Base-by-base conservation (phyloP, 2,888 invertebrate genomes). In the Mamestra brassicae region DNA sequence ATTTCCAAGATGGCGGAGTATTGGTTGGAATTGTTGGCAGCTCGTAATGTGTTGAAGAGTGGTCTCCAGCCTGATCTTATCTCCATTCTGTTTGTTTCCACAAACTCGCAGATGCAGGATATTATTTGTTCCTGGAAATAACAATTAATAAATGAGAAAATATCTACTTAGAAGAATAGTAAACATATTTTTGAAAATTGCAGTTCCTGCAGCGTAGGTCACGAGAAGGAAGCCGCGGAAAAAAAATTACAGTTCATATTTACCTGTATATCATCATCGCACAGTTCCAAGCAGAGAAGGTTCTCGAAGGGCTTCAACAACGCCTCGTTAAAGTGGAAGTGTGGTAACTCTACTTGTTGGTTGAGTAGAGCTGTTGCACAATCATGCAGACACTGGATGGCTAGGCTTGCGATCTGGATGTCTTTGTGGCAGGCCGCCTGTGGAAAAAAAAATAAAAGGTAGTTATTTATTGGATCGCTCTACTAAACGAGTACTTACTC, bases 61-160 rank as follows among this genome's bases (percentile, higher is more conserved):
- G 99, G 99, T 71, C 99, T 97, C 99, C 99, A 99, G 0, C 99
- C 99, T 0, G 99, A 99, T 85, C 98, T 97, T 60, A 99, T 99
- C 96, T 99, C 99, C 78, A 98, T 98, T 87, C 99, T 97, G 92
- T 99, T 99, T 0, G 98, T 98, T 94, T 99, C 99, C 0, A 99
- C 99, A 88, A 99, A 98, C 94, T 99, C 99, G 93, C 99, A 99
- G 65, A 99, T 98, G 87, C 99, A 99, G 71, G 99, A 98, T 62
- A 99, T 98, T 88, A 99, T 99, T 96, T 98, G 98, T 92, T 98
- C 98, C 98, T 99, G 95, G 95, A 45, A 64, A 47, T 4, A 63
- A 42, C n/a, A 13, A 11, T 34, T 63, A 5, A 15, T 8, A 4
- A 26, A 47, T 17, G 26, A 26, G 3, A 11, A 26, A 61, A 45